Evolutionary conservation across 2,797 vertebrate species (phyloP).

Genomic region (Nyctibius grandis): DNA sequence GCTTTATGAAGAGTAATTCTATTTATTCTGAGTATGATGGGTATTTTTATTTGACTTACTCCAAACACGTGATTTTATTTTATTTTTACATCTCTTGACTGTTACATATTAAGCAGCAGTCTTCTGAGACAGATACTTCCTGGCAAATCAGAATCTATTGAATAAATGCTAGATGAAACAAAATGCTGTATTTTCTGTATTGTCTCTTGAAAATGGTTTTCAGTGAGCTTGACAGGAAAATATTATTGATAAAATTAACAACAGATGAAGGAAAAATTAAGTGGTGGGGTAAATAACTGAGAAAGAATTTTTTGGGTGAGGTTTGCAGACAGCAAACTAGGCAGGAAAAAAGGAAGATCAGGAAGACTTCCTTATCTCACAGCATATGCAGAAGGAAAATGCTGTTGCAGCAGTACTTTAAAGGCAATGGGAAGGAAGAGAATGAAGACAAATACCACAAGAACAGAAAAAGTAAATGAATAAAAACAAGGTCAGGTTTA

Average conservation of each 20-base stretch:
- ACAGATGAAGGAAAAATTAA: not conserved
- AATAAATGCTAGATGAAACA: not conserved
- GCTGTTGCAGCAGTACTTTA: not conserved
- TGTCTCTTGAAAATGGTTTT: not conserved
- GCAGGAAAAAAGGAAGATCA: not conserved
- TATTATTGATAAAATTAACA: not conserved
- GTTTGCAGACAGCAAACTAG: not conserved
- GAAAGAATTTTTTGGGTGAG: not conserved
- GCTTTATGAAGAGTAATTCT: not conserved
- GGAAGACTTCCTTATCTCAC: not conserved
- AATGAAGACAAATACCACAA: not conserved
- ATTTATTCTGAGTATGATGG: not conserved
- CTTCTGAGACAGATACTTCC: not conserved
- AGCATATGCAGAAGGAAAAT: not conserved
- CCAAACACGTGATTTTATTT: not conserved
- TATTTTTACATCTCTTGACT: not conserved
- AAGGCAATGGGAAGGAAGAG: not conserved
- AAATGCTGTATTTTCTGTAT: not conserved
- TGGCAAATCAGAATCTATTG: not conserved
- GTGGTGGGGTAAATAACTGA: not conserved
- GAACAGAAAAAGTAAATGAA: not conserved
- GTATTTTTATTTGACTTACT: not conserved
- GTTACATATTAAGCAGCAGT: not conserved
- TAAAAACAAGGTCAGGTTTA: not conserved
- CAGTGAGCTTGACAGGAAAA: not conserved